Conservation (phyloP, 2,888 invertebrate species). For the Campoplex capitator region DNA sequence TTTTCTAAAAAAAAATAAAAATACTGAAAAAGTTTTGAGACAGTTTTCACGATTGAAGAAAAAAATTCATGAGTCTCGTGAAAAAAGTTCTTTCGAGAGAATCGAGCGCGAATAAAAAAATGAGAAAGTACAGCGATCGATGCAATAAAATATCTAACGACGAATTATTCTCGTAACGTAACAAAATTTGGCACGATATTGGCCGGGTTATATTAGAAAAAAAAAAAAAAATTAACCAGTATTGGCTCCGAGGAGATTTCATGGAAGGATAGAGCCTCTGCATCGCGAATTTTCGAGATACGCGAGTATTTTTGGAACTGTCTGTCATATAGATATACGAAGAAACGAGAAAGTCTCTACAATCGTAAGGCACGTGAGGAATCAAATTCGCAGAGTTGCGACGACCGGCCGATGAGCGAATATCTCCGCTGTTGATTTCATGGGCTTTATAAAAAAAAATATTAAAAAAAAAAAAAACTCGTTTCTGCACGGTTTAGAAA, state of each 20-base stretch:
- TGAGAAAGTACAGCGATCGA: neutral
- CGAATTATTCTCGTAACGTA: neutral
- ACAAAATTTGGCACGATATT: neutral
- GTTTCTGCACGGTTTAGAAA: neutral
- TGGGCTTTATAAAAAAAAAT: neutral
- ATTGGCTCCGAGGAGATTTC: neutral
- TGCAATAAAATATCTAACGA: neutral
- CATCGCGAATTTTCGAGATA: conserved; percentile 44
- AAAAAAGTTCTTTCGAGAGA: neutral
- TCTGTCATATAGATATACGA: conserved; percentile 26
- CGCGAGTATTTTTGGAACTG: conserved; percentile 53
- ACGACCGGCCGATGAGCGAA: conserved; percentile 30
- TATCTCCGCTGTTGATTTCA: neutral
- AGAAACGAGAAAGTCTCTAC: conserved; percentile 48
- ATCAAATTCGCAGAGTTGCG: conserved; percentile 53
- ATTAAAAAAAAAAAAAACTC: conserved; percentile 1
- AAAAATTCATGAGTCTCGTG: neutral
- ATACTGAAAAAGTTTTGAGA: neutral
- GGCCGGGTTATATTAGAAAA: neutral
- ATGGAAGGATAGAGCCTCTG: conserved; percentile 26
- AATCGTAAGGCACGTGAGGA: conserved; percentile 47
- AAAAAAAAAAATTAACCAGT: conserved; percentile 12
- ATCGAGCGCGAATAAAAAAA: neutral
- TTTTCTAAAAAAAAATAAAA: neutral
- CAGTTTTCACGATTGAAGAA: neutral